Evolutionary conservation across 2,888 invertebrate species (phyloP).

Genomic region (Drosophila borborema): DNA sequence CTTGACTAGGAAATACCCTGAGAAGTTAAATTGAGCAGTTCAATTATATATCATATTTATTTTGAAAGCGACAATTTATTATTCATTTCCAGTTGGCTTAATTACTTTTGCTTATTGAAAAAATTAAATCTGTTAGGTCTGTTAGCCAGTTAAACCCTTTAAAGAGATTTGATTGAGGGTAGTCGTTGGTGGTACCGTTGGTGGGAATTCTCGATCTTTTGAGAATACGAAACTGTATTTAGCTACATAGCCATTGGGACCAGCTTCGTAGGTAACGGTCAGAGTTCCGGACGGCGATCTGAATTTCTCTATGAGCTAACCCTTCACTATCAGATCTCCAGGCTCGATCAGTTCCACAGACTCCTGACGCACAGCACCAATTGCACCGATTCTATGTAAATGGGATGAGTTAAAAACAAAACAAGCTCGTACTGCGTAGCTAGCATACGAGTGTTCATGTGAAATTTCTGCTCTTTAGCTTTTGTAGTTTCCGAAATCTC

Average conservation of each 20-base stretch:
- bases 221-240: constrained; percentile 7
- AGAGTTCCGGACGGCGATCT: constrained; percentile 5
- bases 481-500: too few relatives aligned
- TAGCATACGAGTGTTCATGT: too few relatives aligned
- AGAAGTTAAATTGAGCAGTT: too few relatives aligned
- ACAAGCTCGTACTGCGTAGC: too few relatives aligned
- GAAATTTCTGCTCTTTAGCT: too few relatives aligned
- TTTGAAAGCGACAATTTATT: neutral
- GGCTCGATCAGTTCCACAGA: constrained; percentile 26
- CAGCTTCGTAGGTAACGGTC: constrained; percentile 36
- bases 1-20: too few relatives aligned
- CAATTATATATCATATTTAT: neutral
- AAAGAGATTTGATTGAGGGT: constrained; percentile 8
- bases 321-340: constrained; percentile 28
- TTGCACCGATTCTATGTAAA: too few relatives aligned
- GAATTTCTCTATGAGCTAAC: constrained; percentile 20
- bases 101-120: neutral
- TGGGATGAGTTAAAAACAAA: too few relatives aligned
- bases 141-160: constrained; percentile 27
- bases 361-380: constrained; percentile 31
- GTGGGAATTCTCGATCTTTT: too few relatives aligned
- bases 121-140: neutral
- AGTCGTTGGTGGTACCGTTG: too few relatives aligned
- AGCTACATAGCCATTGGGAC: constrained; percentile 39
- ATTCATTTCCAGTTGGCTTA: neutral